Percentiles rank a stretch among this genome's conserved stretches.
phyloP scores from a whole-genome alignment of 2,113 vertebrate genomes.

The Recurvirostra avosetta region DNA sequence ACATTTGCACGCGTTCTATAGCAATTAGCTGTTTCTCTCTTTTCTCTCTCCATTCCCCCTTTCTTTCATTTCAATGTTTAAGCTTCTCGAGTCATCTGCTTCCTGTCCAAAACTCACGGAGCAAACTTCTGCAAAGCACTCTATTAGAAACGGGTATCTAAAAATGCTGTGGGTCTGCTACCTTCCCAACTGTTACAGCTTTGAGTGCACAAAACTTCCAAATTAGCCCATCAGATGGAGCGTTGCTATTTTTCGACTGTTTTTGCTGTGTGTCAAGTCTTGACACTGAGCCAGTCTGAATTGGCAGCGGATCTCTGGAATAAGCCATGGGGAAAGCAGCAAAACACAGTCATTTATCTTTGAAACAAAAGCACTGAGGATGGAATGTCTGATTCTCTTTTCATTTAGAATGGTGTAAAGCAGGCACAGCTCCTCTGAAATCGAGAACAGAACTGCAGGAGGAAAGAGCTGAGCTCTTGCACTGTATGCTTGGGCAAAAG shows the following conservation, averaged over 20 bases:
- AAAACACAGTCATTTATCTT: slow-evolving; percentile 52
- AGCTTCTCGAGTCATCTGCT: not conserved
- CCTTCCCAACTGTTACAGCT: not conserved
- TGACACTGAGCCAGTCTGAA: slow-evolving; percentile 23
- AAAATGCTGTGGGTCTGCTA: not conserved
- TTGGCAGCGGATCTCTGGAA: slow-evolving; percentile 41
- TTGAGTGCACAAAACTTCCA: not conserved
- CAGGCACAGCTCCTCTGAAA: not conserved
- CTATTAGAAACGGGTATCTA: not conserved
- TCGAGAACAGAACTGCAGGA: not conserved
- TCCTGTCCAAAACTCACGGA: not conserved
- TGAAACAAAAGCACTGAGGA: slow-evolving; percentile 38
- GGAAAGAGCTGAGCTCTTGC: not conserved
- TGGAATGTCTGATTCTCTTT: not conserved
- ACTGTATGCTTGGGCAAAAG: not conserved
- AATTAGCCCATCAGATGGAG: not conserved
- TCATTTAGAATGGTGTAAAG: not conserved
- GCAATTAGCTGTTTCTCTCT: not conserved
- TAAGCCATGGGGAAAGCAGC: slow-evolving; percentile 1
- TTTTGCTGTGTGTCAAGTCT: slow-evolving; percentile 27
- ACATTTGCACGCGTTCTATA: not conserved
- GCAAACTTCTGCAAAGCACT: not conserved
- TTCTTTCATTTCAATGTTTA: not conserved
- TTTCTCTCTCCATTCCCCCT: not conserved
- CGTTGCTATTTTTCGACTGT: not conserved